Evolutionary conservation across 2,113 vertebrate species (phyloP).

Genomic region (Aspiorhynchus laticeps): DNA sequence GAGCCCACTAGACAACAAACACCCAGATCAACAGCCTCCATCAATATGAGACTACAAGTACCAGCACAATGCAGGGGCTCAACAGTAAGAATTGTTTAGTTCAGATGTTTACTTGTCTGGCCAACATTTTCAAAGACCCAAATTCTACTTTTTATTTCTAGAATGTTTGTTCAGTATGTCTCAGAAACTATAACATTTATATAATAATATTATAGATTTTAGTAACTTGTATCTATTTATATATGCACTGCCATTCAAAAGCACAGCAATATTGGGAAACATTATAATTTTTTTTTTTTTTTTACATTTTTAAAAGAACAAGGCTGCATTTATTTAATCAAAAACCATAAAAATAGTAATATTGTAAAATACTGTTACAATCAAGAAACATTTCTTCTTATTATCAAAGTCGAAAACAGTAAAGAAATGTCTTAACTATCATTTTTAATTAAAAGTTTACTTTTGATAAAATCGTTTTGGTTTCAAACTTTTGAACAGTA

Average conservation of each 20-base stretch:
- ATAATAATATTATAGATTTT: background rate
- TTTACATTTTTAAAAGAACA: background rate
- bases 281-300: no score
- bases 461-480: no score
- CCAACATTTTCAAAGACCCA: background rate
- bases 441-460: background rate
- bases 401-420: background rate
- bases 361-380: background rate
- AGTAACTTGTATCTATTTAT: background rate
- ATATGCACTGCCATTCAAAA: background rate
- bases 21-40: background rate
- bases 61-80: background rate
- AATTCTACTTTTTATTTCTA: background rate
- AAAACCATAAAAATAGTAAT: background rate
- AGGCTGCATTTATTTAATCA: background rate
- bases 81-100: background rate
- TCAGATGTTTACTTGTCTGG: background rate
- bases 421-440: background rate
- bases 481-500: no score
- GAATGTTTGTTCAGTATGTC: background rate
- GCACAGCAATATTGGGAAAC: background rate
- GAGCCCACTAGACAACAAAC: conserved; percentile 68
- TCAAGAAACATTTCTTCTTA: background rate
- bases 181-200: background rate
- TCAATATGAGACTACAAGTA: background rate